Conservation (phyloP, 2,113 vertebrate species). For the Malurus melanocephalus region DNA sequence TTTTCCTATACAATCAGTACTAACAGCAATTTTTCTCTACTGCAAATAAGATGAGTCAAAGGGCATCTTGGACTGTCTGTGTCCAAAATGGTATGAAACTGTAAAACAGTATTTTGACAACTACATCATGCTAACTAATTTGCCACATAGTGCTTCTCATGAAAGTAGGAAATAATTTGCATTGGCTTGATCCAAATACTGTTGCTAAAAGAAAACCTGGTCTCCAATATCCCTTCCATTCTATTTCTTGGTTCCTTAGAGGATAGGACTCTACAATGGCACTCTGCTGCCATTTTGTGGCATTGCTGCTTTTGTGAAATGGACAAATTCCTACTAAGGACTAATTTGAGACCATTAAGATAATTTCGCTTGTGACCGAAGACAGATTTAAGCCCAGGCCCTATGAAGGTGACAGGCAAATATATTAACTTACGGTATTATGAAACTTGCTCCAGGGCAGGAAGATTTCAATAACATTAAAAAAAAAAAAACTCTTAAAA, state of each 20-base stretch:
- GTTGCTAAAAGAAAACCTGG: background rate
- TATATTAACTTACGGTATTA: conserved; percentile 29
- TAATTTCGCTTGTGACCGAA: conserved; percentile 39
- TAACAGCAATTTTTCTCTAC: background rate
- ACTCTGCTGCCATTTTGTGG: conserved; percentile 11
- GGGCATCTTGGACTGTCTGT: background rate
- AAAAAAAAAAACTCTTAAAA: conserved; percentile 27
- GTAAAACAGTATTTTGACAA: background rate
- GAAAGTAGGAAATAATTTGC: conserved; percentile 8
- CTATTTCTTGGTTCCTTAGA: background rate
- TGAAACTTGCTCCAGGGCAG: background rate
- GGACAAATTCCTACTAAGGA: conserved; percentile 10
- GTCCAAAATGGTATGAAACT: background rate
- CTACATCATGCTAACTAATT: background rate
- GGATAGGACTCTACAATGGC: background rate
- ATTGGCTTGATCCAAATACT: background rate
- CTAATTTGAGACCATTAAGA: conserved; percentile 36
- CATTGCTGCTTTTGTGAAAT: conserved; percentile 6
- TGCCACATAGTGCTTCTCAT: background rate
- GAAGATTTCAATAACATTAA: conserved; percentile 36
- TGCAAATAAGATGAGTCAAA: background rate
- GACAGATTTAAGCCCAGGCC: conserved; percentile 21
- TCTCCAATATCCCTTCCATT: background rate
- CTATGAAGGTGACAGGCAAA: background rate
- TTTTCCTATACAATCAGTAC: background rate